phyloP scores from a whole-genome alignment of 2,888 invertebrate species.

The Phyllotreta cruciferae region DNA sequence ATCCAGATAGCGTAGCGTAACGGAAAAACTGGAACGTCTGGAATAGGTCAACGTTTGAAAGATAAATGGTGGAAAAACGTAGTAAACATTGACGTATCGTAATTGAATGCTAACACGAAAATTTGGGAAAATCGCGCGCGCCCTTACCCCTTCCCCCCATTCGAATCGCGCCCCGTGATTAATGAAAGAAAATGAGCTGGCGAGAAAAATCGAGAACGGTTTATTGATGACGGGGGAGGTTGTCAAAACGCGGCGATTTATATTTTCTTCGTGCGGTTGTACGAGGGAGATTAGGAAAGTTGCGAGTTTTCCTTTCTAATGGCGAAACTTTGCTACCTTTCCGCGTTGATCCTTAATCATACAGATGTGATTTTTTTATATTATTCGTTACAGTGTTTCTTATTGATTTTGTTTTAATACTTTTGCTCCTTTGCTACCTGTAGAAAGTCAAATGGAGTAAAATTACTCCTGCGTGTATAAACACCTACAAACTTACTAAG shows the following conservation, averaged over 20 bases:
- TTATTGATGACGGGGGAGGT: conserved; percentile 52
- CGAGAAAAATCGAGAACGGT: conserved; percentile 51
- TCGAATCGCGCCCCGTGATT: conserved; percentile 43
- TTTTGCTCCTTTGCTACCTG: too few species aligned
- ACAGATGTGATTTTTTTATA: too few species aligned
- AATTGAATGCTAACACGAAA: conserved; percentile 16
- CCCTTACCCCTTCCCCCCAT: neutral
- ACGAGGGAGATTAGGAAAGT: neutral
- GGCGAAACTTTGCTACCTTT: neutral
- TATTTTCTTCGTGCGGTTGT: conserved; percentile 20
- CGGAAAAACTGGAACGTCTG: conserved; percentile 8
- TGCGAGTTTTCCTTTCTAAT: neutral
- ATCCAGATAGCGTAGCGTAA: conserved; percentile 4
- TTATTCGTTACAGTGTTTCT: too few species aligned
- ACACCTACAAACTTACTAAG: too few species aligned
- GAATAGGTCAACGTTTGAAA: conserved; percentile 12
- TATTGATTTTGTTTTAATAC: too few species aligned
- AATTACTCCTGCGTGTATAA: too few species aligned
- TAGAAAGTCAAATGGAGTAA: too few species aligned
- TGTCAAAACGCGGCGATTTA: conserved; percentile 44
- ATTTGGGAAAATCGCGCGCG: conserved; percentile 13
- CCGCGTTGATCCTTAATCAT: neutral
- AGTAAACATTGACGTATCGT: conserved; percentile 21
- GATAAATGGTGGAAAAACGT: conserved; percentile 16
- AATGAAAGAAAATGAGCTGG: conserved; percentile 48